phyloP scores from a whole-genome alignment of 64 coral and sea anemone species.

The Orbicella faveolata region DNA sequence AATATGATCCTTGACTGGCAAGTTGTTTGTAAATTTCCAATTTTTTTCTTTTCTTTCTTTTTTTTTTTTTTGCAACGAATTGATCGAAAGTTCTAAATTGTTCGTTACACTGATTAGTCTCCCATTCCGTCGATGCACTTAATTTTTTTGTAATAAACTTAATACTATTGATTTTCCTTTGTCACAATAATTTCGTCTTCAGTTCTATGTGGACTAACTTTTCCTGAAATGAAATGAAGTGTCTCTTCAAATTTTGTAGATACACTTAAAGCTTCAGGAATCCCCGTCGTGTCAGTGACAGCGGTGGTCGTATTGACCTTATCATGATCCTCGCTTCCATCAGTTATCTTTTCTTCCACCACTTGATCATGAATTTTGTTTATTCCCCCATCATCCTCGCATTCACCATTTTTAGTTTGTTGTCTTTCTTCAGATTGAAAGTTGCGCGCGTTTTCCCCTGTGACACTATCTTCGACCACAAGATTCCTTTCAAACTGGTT shows the following conservation, averaged over 20 bases:
- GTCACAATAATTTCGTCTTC: neutral
- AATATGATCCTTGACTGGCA: too few relatives aligned
- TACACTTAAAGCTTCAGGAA: neutral
- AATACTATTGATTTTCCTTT: neutral
- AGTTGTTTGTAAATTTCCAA: too few relatives aligned
- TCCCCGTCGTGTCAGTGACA: neutral
- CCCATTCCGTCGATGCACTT: too few relatives aligned
- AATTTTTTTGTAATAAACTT: neutral
- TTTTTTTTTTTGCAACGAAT: too few relatives aligned
- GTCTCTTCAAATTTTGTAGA: neutral
- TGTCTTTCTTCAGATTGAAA: neutral
- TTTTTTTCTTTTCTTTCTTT: too few relatives aligned
- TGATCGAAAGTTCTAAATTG: too few relatives aligned
- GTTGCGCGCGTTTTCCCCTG: neutral
- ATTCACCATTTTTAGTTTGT: neutral
- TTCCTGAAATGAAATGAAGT: slow-evolving; percentile 16
- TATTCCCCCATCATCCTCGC: neutral
- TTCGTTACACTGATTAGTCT: too few relatives aligned
- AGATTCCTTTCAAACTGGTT: slow-evolving; percentile 62
- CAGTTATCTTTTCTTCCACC: neutral
- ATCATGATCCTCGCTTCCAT: neutral
- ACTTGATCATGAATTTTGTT: neutral
- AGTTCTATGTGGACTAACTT: slow-evolving; percentile 24
- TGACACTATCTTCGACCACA: slow-evolving; percentile 1
- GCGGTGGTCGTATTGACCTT: neutral